Conservation (phyloP, 2,113 vertebrate genomes). For the Chionodraco myersi region DNA sequence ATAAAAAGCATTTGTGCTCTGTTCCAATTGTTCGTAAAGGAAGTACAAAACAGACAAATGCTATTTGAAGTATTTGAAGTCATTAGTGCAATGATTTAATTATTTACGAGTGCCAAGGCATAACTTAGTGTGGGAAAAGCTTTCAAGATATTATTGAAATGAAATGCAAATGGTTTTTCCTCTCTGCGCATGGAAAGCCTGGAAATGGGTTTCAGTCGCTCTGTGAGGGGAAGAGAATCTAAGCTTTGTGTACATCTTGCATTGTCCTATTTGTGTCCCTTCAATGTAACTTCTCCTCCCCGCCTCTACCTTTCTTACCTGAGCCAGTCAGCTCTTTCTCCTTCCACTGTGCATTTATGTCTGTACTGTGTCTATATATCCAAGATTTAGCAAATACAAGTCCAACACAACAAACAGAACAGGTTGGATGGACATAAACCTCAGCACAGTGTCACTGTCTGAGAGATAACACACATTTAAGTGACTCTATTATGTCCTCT, state of each 20-base stretch:
- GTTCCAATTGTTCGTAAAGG: constrained; percentile 64
- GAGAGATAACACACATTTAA: constrained; percentile 28
- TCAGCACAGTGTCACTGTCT: constrained; percentile 17
- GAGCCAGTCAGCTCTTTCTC: constrained; percentile 36
- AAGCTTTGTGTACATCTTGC: constrained; percentile 57
- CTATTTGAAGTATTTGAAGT: constrained; percentile 76
- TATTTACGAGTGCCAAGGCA: constrained; percentile 72
- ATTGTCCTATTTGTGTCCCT: constrained; percentile 57
- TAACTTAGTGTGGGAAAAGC: constrained; percentile 62
- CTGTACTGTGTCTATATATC: constrained; percentile 15
- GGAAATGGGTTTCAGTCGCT: constrained; percentile 62
- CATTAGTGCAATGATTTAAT: constrained; percentile 79
- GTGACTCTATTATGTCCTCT: constrained; percentile 20
- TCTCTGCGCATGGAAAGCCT: constrained; percentile 38
- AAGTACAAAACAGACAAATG: constrained; percentile 61
- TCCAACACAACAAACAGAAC: constrained; percentile 17
- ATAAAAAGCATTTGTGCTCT: constrained; percentile 39
- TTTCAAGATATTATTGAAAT: constrained; percentile 76
- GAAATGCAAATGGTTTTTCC: constrained; percentile 65
- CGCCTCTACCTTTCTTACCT: constrained; percentile 2
- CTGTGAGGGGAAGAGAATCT: constrained; percentile 30
- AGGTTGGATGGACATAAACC: constrained; percentile 26
- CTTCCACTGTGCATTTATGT: constrained; percentile 18
- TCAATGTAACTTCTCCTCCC: constrained; percentile 44
- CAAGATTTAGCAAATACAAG: constrained; percentile 15